Evolutionary conservation across 2,113 vertebrate genomes (phyloP).

Genomic region (Merops nubicus): DNA sequence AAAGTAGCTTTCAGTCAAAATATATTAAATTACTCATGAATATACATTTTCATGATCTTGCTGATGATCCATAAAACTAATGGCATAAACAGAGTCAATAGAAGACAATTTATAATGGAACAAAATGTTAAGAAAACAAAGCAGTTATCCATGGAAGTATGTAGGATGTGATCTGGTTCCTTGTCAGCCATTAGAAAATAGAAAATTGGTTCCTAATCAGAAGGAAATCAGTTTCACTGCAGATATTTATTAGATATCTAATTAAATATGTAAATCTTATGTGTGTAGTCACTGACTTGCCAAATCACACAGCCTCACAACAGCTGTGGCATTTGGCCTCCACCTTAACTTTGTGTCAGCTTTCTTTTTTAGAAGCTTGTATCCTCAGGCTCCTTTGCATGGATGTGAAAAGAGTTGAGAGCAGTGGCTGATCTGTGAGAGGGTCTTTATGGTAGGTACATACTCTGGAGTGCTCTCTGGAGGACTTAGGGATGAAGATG

Average conservation of each 20-base stretch:
- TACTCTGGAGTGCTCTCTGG: not conserved
- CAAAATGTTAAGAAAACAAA: not conserved
- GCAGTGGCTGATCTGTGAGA: not conserved
- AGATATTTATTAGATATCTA: not conserved
- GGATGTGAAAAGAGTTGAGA: not conserved
- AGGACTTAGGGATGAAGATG: not conserved
- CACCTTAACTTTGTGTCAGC: not conserved
- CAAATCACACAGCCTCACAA: not conserved
- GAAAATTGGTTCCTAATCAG: not conserved
- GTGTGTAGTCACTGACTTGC: not conserved
- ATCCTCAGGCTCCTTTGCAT: fast-evolving
- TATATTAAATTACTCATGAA: not conserved
- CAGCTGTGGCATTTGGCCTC: not conserved
- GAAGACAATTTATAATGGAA: not conserved
- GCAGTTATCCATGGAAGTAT: not conserved
- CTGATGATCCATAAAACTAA: not conserved
- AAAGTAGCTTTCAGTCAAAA: not conserved
- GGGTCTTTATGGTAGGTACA: not conserved
- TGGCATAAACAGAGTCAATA: not conserved
- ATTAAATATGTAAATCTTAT: not conserved
- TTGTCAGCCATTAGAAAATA: not conserved
- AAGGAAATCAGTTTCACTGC: not conserved
- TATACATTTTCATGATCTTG: not conserved
- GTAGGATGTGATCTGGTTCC: not conserved
- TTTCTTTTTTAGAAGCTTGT: not conserved